Percentiles rank a stretch among this genome's conserved stretches.
Conservation (phyloP, 2,113 vertebrate species). For the Mionectes macconnelli region DNA sequence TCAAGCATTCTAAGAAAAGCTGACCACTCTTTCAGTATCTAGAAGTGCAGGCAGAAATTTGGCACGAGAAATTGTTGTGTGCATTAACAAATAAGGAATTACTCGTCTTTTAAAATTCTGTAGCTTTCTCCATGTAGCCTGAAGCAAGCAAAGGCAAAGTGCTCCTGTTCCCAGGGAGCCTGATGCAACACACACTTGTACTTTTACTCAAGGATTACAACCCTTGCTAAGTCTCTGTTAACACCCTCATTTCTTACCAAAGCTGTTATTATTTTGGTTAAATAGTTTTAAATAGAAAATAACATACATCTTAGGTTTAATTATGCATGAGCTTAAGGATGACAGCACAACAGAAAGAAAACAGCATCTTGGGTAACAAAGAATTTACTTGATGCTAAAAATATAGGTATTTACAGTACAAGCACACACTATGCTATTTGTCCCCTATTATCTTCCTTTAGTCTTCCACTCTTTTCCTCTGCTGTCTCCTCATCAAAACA, state of each 20-base stretch:
- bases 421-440: neutral
- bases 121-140: neutral
- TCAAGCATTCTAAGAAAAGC: neutral
- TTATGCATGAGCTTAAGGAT: neutral
- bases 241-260: neutral
- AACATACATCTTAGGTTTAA: neutral
- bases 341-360: neutral
- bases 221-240: neutral
- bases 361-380: neutral
- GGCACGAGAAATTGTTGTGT: neutral
- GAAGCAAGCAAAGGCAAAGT: neutral
- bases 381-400: neutral
- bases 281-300: slow-evolving; percentile 31
- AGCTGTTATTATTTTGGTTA: neutral
- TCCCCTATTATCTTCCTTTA: neutral
- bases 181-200: neutral
- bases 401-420: neutral
- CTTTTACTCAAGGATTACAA: neutral
- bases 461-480: neutral
- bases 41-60: neutral
- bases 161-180: neutral
- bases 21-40: neutral
- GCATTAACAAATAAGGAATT: neutral
- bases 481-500: neutral
- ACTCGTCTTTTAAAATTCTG: neutral